Evolutionary conservation across 1,140 invertebrate genomes (phyloP).

Genomic region (Drosophila nannoptera): DNA sequence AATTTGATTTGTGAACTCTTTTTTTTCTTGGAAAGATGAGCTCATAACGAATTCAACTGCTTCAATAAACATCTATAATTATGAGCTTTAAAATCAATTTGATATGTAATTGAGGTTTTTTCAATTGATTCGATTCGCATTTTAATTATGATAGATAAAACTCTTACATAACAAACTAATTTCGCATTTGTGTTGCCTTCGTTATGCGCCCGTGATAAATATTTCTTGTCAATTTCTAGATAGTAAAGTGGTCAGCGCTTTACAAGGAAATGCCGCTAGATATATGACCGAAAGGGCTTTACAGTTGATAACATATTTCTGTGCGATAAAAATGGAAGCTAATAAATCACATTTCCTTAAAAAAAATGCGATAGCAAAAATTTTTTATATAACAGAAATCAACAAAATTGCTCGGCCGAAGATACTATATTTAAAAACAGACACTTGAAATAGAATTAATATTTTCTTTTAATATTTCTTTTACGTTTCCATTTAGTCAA

Average conservation of each 20-base stretch:
- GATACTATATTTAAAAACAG: too few species aligned
- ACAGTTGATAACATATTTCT: conserved; percentile 10
- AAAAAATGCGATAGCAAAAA: background rate
- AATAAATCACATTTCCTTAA: background rate
- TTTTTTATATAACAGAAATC: background rate
- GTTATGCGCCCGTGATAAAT: conserved; percentile 26
- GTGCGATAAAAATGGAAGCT: background rate
- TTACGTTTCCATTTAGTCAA: too few species aligned
- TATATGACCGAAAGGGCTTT: conserved; percentile 1
- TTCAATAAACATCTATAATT: background rate
- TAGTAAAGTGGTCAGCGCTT: conserved; percentile 22
- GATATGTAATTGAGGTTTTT: background rate
- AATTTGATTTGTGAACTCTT: conserved; percentile 1
- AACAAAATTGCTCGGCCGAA: too few species aligned
- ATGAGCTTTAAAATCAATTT: conserved; percentile 37
- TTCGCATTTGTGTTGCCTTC: conserved; percentile 16
- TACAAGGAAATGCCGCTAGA: conserved; percentile 20
- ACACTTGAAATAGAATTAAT: too few species aligned
- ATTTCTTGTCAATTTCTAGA: conserved; percentile 11
- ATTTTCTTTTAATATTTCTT: too few species aligned
- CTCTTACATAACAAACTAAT: conserved; percentile 21
- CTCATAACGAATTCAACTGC: conserved; percentile 1
- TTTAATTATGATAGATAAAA: background rate
- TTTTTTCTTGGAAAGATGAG: conserved; percentile 1
- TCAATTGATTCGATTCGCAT: too few species aligned